Percentiles rank a stretch among this genome's conserved stretches.
These are phyloP conservation scores for Synanceia verrucosa DNA, from an alignment of 2,797 vertebrate genomes.

Conservation along the genomic window DNA sequence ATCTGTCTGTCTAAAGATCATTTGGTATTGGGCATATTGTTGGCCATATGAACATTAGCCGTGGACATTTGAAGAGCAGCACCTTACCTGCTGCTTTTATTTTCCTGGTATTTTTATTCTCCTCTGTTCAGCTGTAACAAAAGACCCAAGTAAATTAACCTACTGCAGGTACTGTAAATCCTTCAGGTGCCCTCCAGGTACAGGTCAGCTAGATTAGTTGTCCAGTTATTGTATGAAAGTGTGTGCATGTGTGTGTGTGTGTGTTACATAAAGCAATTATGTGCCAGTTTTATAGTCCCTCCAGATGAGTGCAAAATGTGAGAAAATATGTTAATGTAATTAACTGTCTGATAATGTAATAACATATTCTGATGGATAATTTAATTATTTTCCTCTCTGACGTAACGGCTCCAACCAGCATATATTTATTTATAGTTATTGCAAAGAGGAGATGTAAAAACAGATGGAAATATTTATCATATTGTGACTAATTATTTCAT, in stretches of 20 bases:
- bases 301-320: neutral
- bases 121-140: neutral
- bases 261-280: conserved; percentile 9
- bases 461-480: neutral
- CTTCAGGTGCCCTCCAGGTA: conserved; percentile 11
- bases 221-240: neutral
- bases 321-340: conserved; percentile 41
- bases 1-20: neutral
- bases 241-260: neutral
- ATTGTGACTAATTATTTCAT: neutral
- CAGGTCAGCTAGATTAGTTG: conserved; percentile 27
- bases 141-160: conserved; percentile 8
- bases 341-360: conserved; percentile 31
- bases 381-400: conserved; percentile 2
- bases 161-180: neutral
- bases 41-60: neutral
- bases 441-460: conserved; percentile 7
- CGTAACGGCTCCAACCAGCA: neutral
- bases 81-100: neutral
- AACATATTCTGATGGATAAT: conserved; percentile 15
- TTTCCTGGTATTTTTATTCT: neutral
- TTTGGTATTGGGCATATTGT: neutral
- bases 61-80: neutral
- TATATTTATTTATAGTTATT: neutral
- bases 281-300: neutral